Evolutionary conservation across 2,113 vertebrate genomes (phyloP).

Genomic region (Mus spicilegus): DNA sequence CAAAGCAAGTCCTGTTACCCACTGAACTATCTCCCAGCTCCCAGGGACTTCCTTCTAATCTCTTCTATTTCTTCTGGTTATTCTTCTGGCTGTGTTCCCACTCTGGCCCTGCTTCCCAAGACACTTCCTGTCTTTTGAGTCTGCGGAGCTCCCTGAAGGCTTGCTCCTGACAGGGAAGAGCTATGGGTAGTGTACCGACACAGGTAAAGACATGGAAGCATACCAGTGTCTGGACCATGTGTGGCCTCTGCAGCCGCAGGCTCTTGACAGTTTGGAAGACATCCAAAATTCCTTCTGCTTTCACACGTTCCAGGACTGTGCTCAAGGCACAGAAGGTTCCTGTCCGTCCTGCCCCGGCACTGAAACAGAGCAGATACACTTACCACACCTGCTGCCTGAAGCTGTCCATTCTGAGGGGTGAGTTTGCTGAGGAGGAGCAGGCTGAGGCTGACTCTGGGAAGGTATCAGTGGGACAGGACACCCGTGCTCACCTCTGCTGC

Average conservation of each 20-base stretch:
- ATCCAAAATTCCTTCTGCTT: constrained; percentile 98
- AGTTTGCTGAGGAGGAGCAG: neutral
- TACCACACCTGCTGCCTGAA: neutral
- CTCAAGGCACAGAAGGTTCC: constrained; percentile 99
- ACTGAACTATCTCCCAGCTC: neutral
- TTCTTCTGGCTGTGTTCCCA: neutral
- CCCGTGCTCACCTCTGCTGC: neutral
- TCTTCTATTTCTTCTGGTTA: neutral
- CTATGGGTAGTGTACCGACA: neutral
- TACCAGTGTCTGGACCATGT: constrained; percentile 99
- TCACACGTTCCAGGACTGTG: constrained; percentile 98
- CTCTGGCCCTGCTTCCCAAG: neutral
- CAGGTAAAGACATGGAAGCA: constrained; percentile 40
- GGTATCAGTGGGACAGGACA: neutral
- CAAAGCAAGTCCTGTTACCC: neutral
- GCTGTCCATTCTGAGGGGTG: neutral
- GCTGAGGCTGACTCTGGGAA: neutral
- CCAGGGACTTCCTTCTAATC: neutral
- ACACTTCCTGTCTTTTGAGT: neutral
- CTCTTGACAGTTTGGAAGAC: constrained; percentile 99
- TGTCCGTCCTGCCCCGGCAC: constrained; percentile 97
- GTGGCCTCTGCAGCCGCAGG: constrained; percentile 97
- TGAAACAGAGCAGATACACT: constrained; percentile 80
- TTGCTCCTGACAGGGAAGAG: neutral
- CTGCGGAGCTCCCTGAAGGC: neutral